These are phyloP conservation scores for Aporophyla nigra DNA, from an alignment of 2,888 invertebrate genomes.

Conservation along the genomic window DNA sequence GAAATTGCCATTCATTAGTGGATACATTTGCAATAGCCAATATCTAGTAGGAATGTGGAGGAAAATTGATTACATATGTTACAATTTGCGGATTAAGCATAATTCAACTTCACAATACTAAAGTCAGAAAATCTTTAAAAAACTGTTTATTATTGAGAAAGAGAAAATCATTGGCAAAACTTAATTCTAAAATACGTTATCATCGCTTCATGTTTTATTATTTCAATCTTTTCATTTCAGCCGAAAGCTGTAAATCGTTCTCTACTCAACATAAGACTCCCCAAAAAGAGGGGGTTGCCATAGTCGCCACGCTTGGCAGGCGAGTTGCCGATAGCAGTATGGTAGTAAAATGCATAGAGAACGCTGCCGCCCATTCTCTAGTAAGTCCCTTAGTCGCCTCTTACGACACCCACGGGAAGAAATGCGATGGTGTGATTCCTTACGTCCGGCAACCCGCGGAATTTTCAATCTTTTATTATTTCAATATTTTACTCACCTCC, in stretches of 20 bases:
- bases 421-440: too few relatives aligned
- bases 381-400: too few relatives aligned
- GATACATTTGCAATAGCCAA: not conserved
- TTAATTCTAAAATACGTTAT: not conserved
- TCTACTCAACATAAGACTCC: too few relatives aligned
- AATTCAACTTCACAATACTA: not conserved
- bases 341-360: too few relatives aligned
- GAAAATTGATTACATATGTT: not conserved
- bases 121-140: not conserved
- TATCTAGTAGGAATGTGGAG: not conserved
- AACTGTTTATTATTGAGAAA: not conserved
- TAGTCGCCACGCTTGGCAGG: too few relatives aligned
- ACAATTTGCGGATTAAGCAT: not conserved
- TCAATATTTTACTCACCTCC: conserved; percentile 92
- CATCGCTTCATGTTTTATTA: not conserved
- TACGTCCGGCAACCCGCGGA: too few relatives aligned
- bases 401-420: too few relatives aligned
- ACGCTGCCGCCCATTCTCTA: too few relatives aligned
- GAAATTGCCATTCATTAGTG: not conserved
- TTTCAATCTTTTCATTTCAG: not conserved
- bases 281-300: too few relatives aligned
- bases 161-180: not conserved
- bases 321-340: too few relatives aligned
- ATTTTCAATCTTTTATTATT: too few relatives aligned
- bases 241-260: too few relatives aligned